Base-by-base conservation (phyloP, 2,797 vertebrate genomes). In the Leptodactylus fallax region DNA sequence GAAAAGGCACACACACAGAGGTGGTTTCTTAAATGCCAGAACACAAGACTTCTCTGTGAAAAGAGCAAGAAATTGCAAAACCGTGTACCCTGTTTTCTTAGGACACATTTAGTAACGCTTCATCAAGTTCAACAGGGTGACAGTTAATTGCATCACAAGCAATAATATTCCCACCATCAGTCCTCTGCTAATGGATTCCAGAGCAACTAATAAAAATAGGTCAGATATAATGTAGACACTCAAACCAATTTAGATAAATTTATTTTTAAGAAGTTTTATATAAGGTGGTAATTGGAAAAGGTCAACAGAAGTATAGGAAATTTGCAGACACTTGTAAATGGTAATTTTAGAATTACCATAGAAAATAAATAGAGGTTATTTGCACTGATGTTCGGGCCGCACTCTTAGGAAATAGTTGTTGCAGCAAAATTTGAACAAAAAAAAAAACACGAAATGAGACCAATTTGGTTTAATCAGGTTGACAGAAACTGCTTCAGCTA, bases 231-330 rank as follows among this genome's bases (percentile, higher is more conserved):
- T 79, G 87, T 27, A 27, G 79, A 74, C 69, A 45, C 23, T 49
- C 67, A 79, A 77, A 78, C 49, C 36, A 77, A 84, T 85, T 85
- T 89, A 80, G 76, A 88, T 85, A 14, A 72, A 85, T 85, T 65
- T 85, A 88, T 85, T 80, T 74, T 80, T 51, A 76, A 76, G 65
- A 85, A 61, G 36, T 76, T 72, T 81, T 88, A 10, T 82, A 76
- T 71, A 85, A 76, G 55, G 81, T 61, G 79, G 63, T 74, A 81
- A 89, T 56, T 81, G 56, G 27, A 85, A 89, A 78, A 67, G 87
- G 83, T 89, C 83, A 89, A 60, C 25, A 58, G 51, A 53, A 12
- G 63, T 27, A 72, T 36, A 80, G 45, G 58, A 84, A 83, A 87
- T 83, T 36, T 86, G 72, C 63, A 78, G 74, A 49, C 47, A 49